These are phyloP conservation scores for Sitophilus oryzae DNA, from an alignment of 1,140 invertebrate genomes.

Conservation along the genomic window DNA sequence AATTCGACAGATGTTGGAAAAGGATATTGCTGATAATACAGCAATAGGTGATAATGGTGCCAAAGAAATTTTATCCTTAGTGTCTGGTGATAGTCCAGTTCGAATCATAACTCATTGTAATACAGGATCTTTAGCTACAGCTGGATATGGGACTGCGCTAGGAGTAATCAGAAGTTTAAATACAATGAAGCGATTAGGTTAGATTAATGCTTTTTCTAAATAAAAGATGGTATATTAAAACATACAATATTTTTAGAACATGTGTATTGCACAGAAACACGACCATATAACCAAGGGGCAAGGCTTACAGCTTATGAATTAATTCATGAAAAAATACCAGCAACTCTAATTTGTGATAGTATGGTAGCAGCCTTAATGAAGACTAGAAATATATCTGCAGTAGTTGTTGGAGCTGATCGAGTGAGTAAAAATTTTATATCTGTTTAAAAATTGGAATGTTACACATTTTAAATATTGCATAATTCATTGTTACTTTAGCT, in stretches of 20 bases:
- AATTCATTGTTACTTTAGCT: no score
- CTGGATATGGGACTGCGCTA: slow-evolving; percentile 94
- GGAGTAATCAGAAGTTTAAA: slow-evolving; percentile 85
- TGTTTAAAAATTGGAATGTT: not conserved
- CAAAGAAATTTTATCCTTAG: slow-evolving; percentile 60
- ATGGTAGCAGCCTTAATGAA: slow-evolving; percentile 91
- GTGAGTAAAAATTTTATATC: slow-evolving; percentile 44
- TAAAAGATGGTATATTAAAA: not conserved
- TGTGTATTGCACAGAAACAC: slow-evolving; percentile 93
- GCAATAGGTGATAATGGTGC: slow-evolving; percentile 79
- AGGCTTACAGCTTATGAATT: slow-evolving; percentile 94
- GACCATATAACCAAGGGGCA: slow-evolving; percentile 96
- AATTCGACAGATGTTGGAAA: slow-evolving; percentile 75
- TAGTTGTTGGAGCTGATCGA: slow-evolving; percentile 85
- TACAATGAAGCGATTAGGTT: slow-evolving; percentile 66
- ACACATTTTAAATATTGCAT: no score
- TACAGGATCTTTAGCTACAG: slow-evolving; percentile 94
- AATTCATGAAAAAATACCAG: slow-evolving; percentile 87
- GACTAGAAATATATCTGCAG: slow-evolving; percentile 66
- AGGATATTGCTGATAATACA: slow-evolving; percentile 83
- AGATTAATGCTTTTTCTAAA: slow-evolving; percentile 24
- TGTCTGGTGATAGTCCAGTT: slow-evolving; percentile 53
- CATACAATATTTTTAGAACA: slow-evolving; percentile 57
- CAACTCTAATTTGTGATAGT: slow-evolving; percentile 89
- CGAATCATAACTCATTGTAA: slow-evolving; percentile 94